Evolutionary conservation across 2,888 invertebrate species (phyloP).

Genomic region (Anarsia innoxiella): DNA sequence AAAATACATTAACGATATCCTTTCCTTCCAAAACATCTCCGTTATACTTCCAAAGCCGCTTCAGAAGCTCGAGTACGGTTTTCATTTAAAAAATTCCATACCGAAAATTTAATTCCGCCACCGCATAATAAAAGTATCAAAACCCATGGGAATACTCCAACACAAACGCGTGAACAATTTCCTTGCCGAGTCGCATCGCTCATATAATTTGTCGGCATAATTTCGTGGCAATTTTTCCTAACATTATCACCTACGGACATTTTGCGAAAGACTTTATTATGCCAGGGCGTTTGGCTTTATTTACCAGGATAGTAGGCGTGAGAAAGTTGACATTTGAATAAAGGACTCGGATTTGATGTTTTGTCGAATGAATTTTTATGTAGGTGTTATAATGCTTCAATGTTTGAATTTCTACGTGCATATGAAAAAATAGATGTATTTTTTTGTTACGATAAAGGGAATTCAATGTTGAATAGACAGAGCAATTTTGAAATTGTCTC

Average conservation of each 20-base stretch:
- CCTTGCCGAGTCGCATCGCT: not conserved
- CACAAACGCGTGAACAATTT: not conserved
- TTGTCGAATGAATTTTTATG: too few species aligned
- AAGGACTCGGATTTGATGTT: conserved; percentile 15
- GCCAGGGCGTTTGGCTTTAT: not conserved
- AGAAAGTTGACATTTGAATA: conserved; percentile 20
- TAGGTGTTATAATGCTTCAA: too few species aligned
- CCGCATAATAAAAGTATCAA: not conserved
- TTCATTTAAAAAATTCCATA: too few species aligned
- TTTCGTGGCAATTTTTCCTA: not conserved
- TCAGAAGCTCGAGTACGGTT: too few species aligned
- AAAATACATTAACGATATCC: too few species aligned
- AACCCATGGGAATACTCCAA: not conserved
- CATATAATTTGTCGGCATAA: not conserved
- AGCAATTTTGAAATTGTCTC: too few species aligned
- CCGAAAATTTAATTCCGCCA: not conserved
- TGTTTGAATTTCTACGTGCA: too few species aligned
- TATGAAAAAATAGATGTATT: too few species aligned
- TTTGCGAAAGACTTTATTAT: not conserved
- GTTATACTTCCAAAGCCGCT: too few species aligned
- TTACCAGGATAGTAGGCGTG: conserved; percentile 9
- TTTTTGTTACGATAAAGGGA: too few species aligned
- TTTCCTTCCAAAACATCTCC: too few species aligned
- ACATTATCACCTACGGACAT: not conserved
- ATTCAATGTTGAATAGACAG: too few species aligned